Base-by-base conservation (phyloP, 2,888 invertebrate species). In the Megaustenia siamemsis region DNA sequence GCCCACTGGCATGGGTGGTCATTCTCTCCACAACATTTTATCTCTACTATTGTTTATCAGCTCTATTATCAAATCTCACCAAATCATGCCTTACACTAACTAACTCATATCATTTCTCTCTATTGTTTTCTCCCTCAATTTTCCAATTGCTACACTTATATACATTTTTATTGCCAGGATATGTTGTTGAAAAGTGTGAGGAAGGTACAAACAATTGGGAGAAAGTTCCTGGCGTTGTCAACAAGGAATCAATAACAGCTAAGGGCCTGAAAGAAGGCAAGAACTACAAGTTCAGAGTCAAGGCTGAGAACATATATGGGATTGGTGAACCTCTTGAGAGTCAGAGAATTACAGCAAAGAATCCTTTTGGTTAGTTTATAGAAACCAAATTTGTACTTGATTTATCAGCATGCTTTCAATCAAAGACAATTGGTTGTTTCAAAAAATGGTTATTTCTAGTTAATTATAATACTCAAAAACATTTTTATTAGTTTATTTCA, bases 301-400 rank as follows among this genome's bases (percentile, higher is more conserved):
- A 97, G 84, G 99, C 99, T 32, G 99, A 99, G 94, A 99, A 99
- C 93, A 96, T 98, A 89, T 98, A 98, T 93, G 99, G 99, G 53
- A 96, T 98, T 0, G 98, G 99, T 10, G 98, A 99, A 89, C 98
- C 99, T 0, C 95, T 98, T 84, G 94, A 94, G 83, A 97, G 98
- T 91, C 97, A 98, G 90, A 97, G 97, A 93, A 97, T 97, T 0
- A 94, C 97, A 38, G 98, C 98, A 15, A 99, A 99, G 95, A 98
- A 98, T 95, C 99, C 99, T 90, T 99, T 98, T 94, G 97, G 97
- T 96, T 90, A 95, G 95, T 88, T 66, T 15, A 32, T 24, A 28
- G 28, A 12, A 38, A 5, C 40, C 10, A 6, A 40, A 40, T 40
- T 43, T 69, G 18, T 68, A 38, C 38, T 10, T 10, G 45, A 45